Evolutionary conservation across 2,888 invertebrate genomes (phyloP).

Genomic region (Oscheius sp.): DNA sequence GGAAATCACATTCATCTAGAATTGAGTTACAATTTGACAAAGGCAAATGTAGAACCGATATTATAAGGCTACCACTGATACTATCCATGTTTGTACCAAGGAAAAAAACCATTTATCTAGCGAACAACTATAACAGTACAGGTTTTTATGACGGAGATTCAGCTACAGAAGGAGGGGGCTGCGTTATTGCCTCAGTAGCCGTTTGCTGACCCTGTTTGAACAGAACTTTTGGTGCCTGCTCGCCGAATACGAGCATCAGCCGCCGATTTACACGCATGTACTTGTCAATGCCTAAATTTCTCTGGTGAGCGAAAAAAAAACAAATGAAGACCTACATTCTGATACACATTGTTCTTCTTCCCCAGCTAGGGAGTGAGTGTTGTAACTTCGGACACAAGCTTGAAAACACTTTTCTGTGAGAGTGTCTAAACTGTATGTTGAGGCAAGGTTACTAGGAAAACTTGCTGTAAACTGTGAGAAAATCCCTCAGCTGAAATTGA

Average conservation of each 20-base stretch:
- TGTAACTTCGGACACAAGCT: slow-evolving; percentile 66
- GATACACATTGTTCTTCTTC: slow-evolving; percentile 60
- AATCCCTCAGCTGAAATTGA: slow-evolving; percentile 65
- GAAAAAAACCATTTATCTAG: background rate
- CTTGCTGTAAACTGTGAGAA: slow-evolving; percentile 67
- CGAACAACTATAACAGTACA: background rate
- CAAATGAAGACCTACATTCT: slow-evolving; percentile 52
- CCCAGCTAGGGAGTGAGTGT: slow-evolving; percentile 48
- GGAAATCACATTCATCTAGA: slow-evolving; percentile 58
- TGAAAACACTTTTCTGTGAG: slow-evolving; percentile 69
- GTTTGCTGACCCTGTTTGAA: slow-evolving; percentile 61
- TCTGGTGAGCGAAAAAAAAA: background rate
- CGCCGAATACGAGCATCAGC: slow-evolving; percentile 68
- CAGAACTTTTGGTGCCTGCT: slow-evolving; percentile 66
- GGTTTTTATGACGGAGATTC: slow-evolving; percentile 18
- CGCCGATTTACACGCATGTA: slow-evolving; percentile 69
- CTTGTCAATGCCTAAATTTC: slow-evolving; percentile 67
- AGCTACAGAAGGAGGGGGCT: slow-evolving; percentile 8
- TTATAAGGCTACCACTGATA: background rate
- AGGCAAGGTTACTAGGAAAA: no score
- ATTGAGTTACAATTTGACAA: background rate
- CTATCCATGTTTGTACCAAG: background rate
- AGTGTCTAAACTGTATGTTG: slow-evolving; percentile 39
- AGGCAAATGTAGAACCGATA: background rate
- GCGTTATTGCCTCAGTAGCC: slow-evolving; percentile 47